Base-by-base conservation (phyloP, 2,797 vertebrate genomes). In the Oceanodroma leucorhoa region DNA sequence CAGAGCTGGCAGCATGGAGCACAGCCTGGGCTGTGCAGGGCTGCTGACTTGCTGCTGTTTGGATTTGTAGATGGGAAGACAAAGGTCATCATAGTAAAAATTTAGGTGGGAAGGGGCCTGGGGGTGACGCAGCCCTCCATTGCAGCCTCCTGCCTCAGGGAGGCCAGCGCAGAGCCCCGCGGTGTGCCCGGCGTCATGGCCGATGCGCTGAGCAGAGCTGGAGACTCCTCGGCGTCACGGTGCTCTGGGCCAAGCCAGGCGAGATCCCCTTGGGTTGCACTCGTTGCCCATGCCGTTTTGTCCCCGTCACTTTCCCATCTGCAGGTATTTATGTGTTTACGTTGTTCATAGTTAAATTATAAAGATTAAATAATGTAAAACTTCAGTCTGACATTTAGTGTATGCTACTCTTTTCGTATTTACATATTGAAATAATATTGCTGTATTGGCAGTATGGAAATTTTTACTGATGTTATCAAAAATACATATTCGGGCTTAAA, bases 171-270 rank as follows among this genome's bases (percentile, higher is more conserved):
- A 79, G 38, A 48, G 38, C 14, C 30, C 27, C 1, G 1, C 3
- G 5, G 26, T 10, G 13, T 29, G 9, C 14, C 18, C 0, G 0
- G 7, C 0, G 0, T 11, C 51, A 3, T 7, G 36, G 23, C 45
- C 1, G 16, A 55, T 29, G 41, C 0, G 1, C 27, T 19, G 57
- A 45, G 30, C 26, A 34, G 43, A 41, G 17, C 30, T 29, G 62
- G 18, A 50, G 3, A 29, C 27, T 7, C 40, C 65, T 60, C 0
- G 0, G 14, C 41, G 6, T 12, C 17, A 2, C 1, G 0, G 8
- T 29, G 45, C 32, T n/a, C 41, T 65, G 9, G 23, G 41, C 10
- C n/a, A n/a, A 18, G 34, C 5, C 24, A 65, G 11, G 7, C 1
- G 6, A 36, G 20, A 34, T 32, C 6, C 32, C 24, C 80, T 61